Base-by-base conservation (phyloP, 2,113 vertebrate genomes). In the Columba janthina region DNA sequence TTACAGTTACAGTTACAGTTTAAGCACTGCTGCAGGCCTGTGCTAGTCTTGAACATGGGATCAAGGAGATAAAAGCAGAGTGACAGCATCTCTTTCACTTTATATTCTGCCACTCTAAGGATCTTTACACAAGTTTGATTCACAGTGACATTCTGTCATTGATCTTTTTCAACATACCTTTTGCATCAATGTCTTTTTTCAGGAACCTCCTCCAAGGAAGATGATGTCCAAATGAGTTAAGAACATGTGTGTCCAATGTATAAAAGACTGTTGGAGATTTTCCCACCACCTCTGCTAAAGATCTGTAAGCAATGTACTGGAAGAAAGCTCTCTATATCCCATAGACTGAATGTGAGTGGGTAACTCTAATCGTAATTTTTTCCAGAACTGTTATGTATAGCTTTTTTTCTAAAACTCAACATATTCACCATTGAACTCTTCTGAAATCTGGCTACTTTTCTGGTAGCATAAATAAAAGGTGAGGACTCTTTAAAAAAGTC, bases 41-140 rank as follows among this genome's bases (percentile, higher is more conserved):
- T 92, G 62, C 17, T 71, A 65, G 91, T 95, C 94, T 96, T 90
- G 71, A 96, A 95, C 60, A 78, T 8, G 24, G 38, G 60, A 97
- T 98, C 90, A 97, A 96, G 98, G 74, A 97, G 90, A 96, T 93
- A 95, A 96, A 96, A 95, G 72, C 17, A 20, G 88, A 95, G 74
- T 85, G 93, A 86, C 80, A 95, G 16, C 83, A 93, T 71, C 48
- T 54, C 77, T 94, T 94, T 94, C 75, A 76, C 85, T 95, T 95
- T 90, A 65, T 70, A 88, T 91, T 93, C 85, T 78, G 42, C 88
- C 84, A 94, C 53, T 96, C 73, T 67, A 58, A 95, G 66, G 31
- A 93, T 86, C 46, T 97, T 81, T 92, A 90, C 62, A 81, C 14
- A 28, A 91, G 90, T 97, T 97, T 32, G 1, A 92, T 95, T 94